Evolutionary conservation across 2,888 invertebrate species (phyloP), one percentile per base, ranked within the genome.

Genomic region (Drosophila atripex): DNA sequence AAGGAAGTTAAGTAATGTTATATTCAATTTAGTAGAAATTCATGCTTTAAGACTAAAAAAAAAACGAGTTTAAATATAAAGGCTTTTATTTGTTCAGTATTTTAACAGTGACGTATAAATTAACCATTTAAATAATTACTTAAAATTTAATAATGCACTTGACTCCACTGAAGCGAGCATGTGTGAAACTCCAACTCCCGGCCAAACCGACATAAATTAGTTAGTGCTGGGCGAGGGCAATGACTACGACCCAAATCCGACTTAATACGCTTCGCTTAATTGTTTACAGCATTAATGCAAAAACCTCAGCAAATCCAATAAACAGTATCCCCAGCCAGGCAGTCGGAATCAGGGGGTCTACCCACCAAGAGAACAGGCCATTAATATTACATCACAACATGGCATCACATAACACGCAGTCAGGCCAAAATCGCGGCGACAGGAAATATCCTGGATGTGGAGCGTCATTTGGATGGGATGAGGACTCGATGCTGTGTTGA

Each of bases 261-360:
- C 88, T 88, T 86, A 86, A 86, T 78, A 71, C 88, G 88, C 77
- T 75, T 79, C 88, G 86, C 79, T 87, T 88, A 88, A 86, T 86
- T 86, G 86, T 88, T 87, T 88, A 77, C 83, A 87, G 85, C 77
- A 85, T 87, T 88, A 85, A 85, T 70, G 87, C 85, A 84, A 80
- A 84, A 84, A 88, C 82, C 82, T 75, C 80, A 73, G 73, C 71
- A 76, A 88, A 88, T 86, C 76, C 78, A 86, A 86, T 86, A 84
- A 86, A 86, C 87, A 78, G 70, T 53, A 14, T 51, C 38, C 63
- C 43, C 21, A 25, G 39, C 57, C 7, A 16, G 25, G 23, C 39
- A 57, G 43, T 49, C 50, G 47, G 41, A 66, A 54, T 38, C 70
- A 65, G 53, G 58, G 53, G 64, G 47, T 43, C 61, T 28, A 32